Conservation (phyloP, 2,888 invertebrate species). For the Drosophila histrio region DNA sequence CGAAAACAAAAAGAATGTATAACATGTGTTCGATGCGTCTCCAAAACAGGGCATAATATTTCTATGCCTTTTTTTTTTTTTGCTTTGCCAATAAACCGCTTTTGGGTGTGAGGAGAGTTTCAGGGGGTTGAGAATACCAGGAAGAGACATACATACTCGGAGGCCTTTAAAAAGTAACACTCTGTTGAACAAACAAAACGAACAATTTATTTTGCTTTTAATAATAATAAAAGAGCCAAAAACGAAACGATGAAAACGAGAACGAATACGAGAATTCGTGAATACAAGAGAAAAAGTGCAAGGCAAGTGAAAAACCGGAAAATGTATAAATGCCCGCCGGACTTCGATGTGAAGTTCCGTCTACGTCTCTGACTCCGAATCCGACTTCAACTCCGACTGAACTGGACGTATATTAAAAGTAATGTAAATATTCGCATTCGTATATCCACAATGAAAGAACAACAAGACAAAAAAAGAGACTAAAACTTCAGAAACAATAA, state of each 20-base stretch:
- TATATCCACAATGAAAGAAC: conserved; percentile 36
- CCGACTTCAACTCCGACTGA: conserved; percentile 9
- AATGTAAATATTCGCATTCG: conserved; percentile 48
- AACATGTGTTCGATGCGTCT: conserved; percentile 57
- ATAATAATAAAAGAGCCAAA: conserved; percentile 55
- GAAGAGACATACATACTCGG: background rate
- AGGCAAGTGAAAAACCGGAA: conserved; percentile 43
- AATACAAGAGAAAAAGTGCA: conserved; percentile 46
- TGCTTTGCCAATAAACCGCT: conserved; percentile 51
- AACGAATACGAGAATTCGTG: background rate
- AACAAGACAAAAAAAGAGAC: conserved; percentile 33
- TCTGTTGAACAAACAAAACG: conserved; percentile 64
- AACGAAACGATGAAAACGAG: background rate
- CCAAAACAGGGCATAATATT: conserved; percentile 50
- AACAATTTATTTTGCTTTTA: conserved; percentile 66
- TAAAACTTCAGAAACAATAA: conserved; percentile 1
- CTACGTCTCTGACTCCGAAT: conserved; percentile 2
- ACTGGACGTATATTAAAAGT: conserved; percentile 45
- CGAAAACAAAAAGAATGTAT: conserved; percentile 61
- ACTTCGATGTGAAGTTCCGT: conserved; percentile 5
- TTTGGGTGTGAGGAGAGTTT: conserved; percentile 1
- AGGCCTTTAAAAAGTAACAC: conserved; percentile 65
- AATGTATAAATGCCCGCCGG: conserved; percentile 50
- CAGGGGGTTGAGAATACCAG: background rate
- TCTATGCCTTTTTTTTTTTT: conserved; percentile 46